Evolutionary conservation across 2,797 vertebrate species (phyloP), one percentile per base, ranked within the genome.

Genomic region (Hyperoplus lanceolatus): DNA sequence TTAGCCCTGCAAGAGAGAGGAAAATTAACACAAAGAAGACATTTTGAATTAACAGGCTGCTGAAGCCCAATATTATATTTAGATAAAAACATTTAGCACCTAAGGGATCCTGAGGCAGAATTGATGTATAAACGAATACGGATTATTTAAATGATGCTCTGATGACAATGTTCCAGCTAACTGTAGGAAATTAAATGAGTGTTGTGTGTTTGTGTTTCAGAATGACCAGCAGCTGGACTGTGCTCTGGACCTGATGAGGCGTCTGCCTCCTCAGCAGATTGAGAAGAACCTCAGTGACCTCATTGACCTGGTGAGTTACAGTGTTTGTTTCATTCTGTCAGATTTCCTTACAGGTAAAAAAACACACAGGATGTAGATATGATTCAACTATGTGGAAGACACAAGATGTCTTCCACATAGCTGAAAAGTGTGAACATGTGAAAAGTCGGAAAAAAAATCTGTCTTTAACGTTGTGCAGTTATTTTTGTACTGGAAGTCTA

Each of bases 211-310:
- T 56, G 11, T 36, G 16, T 8, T 89, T 92, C 95, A 99, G 98
- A 97, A 95, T 93, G 98, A 99, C 85, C 97, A 98, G 93, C 98
- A 99, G 96, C 95, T 99, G 91, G 98, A 99, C 91, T 99, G 98
- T 97, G 98, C 98, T 93, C 97, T 99, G 96, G 98, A 99, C 93
- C 95, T 99, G 93, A 99, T 99, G 98, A 98, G 98, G 96, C 98
- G 98, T 85, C 95, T 99, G 96, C 98, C 98, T 95, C 98, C 98
- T 0, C 98, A 99, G 94, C 98, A 99, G 93, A 99, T 99, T 10
- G 98, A 99, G 96, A 99, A 99, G 89, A 99, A 99, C 96, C 98
- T 99, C 93, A 99, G 98, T 13, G 98, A 99, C 96, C 97, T 99
- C 95, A 99, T 99, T 55, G 98, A 99, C 94, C 93, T 99, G 97